Percentiles rank a stretch among this genome's conserved stretches.
Conservation (phyloP, 2,888 invertebrate genomes). For the Sarcophaga caerulescens region DNA sequence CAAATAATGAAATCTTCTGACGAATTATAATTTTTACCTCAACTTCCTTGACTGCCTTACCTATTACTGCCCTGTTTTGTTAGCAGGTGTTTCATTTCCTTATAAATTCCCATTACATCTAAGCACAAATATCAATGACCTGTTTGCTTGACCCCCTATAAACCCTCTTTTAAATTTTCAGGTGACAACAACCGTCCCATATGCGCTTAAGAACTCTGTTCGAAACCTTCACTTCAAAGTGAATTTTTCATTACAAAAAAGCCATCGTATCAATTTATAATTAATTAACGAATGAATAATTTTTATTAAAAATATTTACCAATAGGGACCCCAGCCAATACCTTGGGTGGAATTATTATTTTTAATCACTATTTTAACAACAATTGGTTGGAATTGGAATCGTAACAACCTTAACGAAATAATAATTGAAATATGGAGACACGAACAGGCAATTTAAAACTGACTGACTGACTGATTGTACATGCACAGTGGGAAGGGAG, state of each 20-base stretch:
- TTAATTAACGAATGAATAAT: background rate
- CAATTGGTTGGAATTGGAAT: conserved; percentile 31
- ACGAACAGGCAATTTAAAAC: conserved; percentile 8
- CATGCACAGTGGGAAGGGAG: background rate
- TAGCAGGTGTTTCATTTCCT: too few species aligned
- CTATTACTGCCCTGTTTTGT: too few species aligned
- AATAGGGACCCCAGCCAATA: background rate
- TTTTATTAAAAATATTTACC: conserved; percentile 14
- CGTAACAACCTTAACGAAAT: conserved; percentile 19
- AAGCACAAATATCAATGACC: too few species aligned
- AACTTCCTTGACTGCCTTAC: too few species aligned
- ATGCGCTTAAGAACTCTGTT: background rate
- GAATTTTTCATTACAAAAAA: background rate
- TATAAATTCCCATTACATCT: too few species aligned
- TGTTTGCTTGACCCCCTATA: too few species aligned
- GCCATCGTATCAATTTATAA: background rate
- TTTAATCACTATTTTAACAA: conserved; percentile 53
- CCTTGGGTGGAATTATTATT: conserved; percentile 19
- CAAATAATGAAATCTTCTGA: too few species aligned
- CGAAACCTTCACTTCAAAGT: background rate
- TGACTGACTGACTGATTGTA: background rate
- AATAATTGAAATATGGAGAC: conserved; percentile 31
- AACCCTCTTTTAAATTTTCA: too few species aligned
- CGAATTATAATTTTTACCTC: too few species aligned
- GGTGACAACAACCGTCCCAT: too few species aligned